phyloP scores from a whole-genome alignment of 2,888 invertebrate genomes.

The Acleris emargana region DNA sequence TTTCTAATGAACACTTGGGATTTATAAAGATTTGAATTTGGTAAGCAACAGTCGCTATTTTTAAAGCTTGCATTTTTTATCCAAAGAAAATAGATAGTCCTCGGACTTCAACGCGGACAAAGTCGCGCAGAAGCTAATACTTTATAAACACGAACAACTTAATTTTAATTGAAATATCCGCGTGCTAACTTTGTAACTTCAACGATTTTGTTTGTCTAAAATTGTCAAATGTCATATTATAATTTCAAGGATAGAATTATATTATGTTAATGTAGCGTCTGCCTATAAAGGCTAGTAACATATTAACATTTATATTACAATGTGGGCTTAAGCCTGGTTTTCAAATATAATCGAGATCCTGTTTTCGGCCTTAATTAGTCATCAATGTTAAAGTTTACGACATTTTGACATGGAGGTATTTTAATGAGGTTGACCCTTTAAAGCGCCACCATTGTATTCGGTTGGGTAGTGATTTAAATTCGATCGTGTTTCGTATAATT shows the following conservation, averaged over 20 bases:
- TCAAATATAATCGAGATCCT: slow-evolving; percentile 13
- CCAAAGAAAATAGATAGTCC: too few relatives aligned
- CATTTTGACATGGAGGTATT: not conserved
- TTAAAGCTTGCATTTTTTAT: too few relatives aligned
- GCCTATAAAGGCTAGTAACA: slow-evolving; percentile 21
- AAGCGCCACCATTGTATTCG: not conserved
- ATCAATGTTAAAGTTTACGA: slow-evolving; percentile 11
- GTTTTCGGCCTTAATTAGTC: slow-evolving; percentile 20
- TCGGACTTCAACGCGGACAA: too few relatives aligned
- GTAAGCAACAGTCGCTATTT: too few relatives aligned
- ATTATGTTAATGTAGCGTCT: slow-evolving; percentile 28
- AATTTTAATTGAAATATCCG: not conserved
- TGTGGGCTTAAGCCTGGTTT: slow-evolving; percentile 24
- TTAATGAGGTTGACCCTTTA: slow-evolving; percentile 1
- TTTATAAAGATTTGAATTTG: too few relatives aligned
- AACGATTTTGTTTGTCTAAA: slow-evolving; percentile 31
- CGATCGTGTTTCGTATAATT: too few relatives aligned
- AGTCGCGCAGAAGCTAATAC: too few relatives aligned
- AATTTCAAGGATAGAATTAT: slow-evolving; percentile 35
- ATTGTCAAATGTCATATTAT: slow-evolving; percentile 36
- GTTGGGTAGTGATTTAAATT: not conserved
- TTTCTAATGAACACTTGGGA: too few relatives aligned
- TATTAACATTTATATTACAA: slow-evolving; percentile 26
- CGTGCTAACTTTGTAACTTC: slow-evolving; percentile 14
- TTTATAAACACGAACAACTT: not conserved